These are phyloP conservation scores for Melanostoma mellinum DNA, from an alignment of 2,888 invertebrate species.

Conservation along the genomic window DNA sequence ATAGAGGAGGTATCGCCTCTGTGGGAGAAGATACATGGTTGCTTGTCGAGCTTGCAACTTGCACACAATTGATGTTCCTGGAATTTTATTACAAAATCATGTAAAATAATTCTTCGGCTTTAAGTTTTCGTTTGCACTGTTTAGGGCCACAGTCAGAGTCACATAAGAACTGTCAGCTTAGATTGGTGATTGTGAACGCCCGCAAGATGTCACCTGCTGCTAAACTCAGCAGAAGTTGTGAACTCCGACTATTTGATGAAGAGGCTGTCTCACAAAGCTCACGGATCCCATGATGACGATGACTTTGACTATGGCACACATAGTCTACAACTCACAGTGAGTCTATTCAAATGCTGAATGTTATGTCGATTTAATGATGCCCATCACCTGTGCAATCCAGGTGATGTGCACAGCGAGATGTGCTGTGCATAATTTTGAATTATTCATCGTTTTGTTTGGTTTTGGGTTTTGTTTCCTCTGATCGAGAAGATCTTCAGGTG, in stretches of 20 bases:
- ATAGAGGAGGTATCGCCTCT: slow-evolving; percentile 11
- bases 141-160: neutral
- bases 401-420: slow-evolving; percentile 59
- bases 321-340: slow-evolving; percentile 12
- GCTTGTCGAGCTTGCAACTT: slow-evolving; percentile 25
- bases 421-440: slow-evolving; percentile 64
- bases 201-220: slow-evolving; percentile 71
- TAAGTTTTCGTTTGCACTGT: neutral
- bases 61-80: slow-evolving; percentile 70
- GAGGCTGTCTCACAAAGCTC: slow-evolving; percentile 9
- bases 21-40: slow-evolving; percentile 23
- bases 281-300: slow-evolving; percentile 33
- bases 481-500: slow-evolving; percentile 37
- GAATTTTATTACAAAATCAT: slow-evolving; percentile 73
- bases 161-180: slow-evolving; percentile 57
- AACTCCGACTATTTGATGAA: slow-evolving; percentile 49
- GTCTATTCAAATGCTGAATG: slow-evolving; percentile 50
- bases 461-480: slow-evolving; percentile 10
- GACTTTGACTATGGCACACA: slow-evolving; percentile 48
- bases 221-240: slow-evolving; percentile 54
- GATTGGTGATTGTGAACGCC: slow-evolving; percentile 66
- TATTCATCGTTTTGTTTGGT: slow-evolving; percentile 60
- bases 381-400: slow-evolving; percentile 65
- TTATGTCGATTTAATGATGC: slow-evolving; percentile 72
- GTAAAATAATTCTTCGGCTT: slow-evolving; percentile 58